Percentiles rank a stretch among this genome's conserved stretches.
Evolutionary conservation across 2,888 invertebrate species (phyloP).

Genomic region (Creontiades dilutus): DNA sequence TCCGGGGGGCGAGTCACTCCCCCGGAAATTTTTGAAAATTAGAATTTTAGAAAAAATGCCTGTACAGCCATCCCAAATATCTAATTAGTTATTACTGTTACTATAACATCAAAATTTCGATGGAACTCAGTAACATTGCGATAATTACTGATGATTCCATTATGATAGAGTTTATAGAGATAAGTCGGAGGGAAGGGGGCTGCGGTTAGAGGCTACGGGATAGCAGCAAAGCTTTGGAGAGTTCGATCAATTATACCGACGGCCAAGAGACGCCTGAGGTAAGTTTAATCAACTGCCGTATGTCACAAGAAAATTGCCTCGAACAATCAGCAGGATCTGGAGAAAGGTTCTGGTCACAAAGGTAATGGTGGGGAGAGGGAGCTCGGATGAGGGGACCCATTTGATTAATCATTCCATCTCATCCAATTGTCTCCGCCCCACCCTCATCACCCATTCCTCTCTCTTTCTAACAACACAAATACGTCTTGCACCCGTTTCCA

Average conservation of each 20-base stretch:
- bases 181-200: neutral
- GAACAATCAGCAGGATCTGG: slow-evolving; percentile 50
- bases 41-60: too few species aligned
- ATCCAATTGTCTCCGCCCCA: slow-evolving; percentile 43
- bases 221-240: neutral
- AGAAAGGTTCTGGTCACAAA: slow-evolving; percentile 2
- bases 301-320: slow-evolving; percentile 70
- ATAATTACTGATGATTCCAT: neutral
- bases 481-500: neutral
- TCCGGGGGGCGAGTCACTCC: too few species aligned
- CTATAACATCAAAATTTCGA: too few species aligned
- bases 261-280: slow-evolving; percentile 49
- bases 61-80: too few species aligned
- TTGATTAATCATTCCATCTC: slow-evolving; percentile 69
- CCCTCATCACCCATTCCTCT: slow-evolving; percentile 2
- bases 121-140: too few species aligned
- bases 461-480: neutral
- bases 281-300: slow-evolving; percentile 70
- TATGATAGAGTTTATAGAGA: neutral
- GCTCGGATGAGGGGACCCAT: slow-evolving; percentile 29
- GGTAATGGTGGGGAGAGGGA: slow-evolving; percentile 40
- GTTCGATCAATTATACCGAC: slow-evolving; percentile 51
- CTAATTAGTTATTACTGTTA: too few species aligned
- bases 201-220: neutral
- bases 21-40: too few species aligned